A percentile compares a stretch with the other conserved stretches of the same genome.
Evolutionary conservation across 2,888 invertebrate genomes (phyloP).

Genomic region (Hemithea aestivaria): DNA sequence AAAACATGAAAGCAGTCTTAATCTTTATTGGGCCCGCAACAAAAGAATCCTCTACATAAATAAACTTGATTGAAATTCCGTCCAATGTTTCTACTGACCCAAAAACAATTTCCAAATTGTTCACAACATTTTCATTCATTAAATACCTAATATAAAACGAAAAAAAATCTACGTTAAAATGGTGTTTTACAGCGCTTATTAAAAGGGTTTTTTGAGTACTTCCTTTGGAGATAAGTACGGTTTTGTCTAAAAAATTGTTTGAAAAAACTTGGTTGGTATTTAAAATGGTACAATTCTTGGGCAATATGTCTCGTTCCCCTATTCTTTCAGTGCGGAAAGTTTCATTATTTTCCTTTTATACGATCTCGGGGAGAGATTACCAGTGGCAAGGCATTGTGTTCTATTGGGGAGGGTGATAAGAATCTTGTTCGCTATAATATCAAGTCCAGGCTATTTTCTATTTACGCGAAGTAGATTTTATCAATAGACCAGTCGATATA

Average conservation of each 20-base stretch:
- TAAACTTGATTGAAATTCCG: slow-evolving; percentile 35
- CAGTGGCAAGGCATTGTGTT: slow-evolving; percentile 39
- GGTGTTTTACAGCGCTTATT: slow-evolving; percentile 30
- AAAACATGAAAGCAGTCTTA: slow-evolving; percentile 2
- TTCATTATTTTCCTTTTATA: slow-evolving; percentile 46
- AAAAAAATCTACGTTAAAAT: slow-evolving; percentile 28
- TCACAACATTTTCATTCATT: slow-evolving; percentile 28
- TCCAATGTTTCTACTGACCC: slow-evolving; percentile 22
- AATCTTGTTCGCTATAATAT: slow-evolving; percentile 37
- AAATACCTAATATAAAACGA: slow-evolving; percentile 24
- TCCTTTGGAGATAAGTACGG: slow-evolving; percentile 30
- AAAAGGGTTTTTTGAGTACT: slow-evolving; percentile 32
- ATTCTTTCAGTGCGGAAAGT: slow-evolving; percentile 30
- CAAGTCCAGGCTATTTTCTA: slow-evolving; percentile 28
- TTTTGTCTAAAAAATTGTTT: slow-evolving; percentile 20
- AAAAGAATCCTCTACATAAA: slow-evolving; percentile 18
- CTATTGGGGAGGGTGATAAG: slow-evolving; percentile 35
- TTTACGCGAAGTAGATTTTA: slow-evolving; percentile 3
- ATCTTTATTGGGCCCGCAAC: slow-evolving; percentile 4
- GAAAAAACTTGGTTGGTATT: slow-evolving; percentile 22
- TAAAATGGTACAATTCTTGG: slow-evolving; percentile 28
- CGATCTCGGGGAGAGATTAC: slow-evolving; percentile 40
- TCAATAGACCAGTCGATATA: not conserved
- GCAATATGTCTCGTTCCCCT: slow-evolving; percentile 32
- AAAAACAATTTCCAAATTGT: slow-evolving; percentile 33